Conservation (phyloP, 1,140 invertebrate species). For the Drosophila burlai region DNA sequence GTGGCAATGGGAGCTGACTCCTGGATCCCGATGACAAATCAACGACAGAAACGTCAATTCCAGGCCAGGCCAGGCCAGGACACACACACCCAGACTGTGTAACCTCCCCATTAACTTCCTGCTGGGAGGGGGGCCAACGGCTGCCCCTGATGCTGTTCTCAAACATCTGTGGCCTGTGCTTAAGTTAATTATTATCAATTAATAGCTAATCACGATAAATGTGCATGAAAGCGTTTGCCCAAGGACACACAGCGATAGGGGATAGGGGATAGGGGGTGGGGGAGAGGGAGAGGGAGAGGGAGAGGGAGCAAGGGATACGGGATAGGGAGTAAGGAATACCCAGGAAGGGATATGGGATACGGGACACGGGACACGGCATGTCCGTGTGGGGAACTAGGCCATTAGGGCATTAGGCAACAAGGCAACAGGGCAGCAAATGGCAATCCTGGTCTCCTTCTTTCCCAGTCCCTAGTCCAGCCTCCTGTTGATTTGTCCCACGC, state of each 20-base stretch:
- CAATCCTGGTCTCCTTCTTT: slow-evolving; percentile 1
- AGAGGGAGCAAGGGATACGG: not conserved
- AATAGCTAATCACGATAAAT: slow-evolving; percentile 83
- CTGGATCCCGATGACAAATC: slow-evolving; percentile 12
- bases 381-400: not conserved
- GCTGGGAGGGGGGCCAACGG: not conserved
- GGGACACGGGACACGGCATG: slow-evolving; percentile 1
- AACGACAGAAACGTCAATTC: slow-evolving; percentile 20
- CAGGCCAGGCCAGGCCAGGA: not conserved
- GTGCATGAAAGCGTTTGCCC: slow-evolving; percentile 68
- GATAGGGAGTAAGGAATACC: not conserved
- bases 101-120: not conserved
- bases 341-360: not conserved
- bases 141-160: slow-evolving; percentile 6
- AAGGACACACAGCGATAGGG: slow-evolving; percentile 32
- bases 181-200: slow-evolving; percentile 84
- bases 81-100: not conserved
- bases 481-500: slow-evolving; percentile 76
- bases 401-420: slow-evolving; percentile 3
- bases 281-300: not conserved
- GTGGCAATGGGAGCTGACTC: not conserved
- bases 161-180: slow-evolving; percentile 73
- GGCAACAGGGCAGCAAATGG: slow-evolving; percentile 63
- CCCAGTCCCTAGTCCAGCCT: slow-evolving; percentile 12
- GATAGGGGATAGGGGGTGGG: slow-evolving; percentile 1